Base-by-base conservation (phyloP, 1,140 invertebrate species). In the Magallana gigas region DNA sequence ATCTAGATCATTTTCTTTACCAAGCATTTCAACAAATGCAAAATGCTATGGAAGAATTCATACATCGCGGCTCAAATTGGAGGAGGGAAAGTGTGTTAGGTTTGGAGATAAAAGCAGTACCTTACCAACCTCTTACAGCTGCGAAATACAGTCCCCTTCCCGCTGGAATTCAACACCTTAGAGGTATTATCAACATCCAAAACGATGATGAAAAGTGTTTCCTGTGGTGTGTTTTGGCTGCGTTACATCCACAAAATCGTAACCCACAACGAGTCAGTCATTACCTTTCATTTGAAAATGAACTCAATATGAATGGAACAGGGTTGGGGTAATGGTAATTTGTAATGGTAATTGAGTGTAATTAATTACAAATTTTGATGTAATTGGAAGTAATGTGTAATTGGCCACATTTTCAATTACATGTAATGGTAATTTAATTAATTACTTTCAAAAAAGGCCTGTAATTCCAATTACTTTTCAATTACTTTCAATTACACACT, bases 171-270 rank as follows among this genome's bases (percentile, higher is more conserved):
- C 80, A 82, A 16, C 80, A 82, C 36, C 14, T 56, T 8, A 82
- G n/a, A 57, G 80, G 57, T 0, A 84, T 60, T 23, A 16, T 84
- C 11, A 60, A 60, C 58, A 62, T 84, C 14, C 57, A 36, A 29
- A 84, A 84, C 57, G n/a, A 68, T 18, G 87, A 88, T n/a, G 8
- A 71, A 16, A 88, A 88, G 62, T 88, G 87, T 18, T 88, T 88
- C 29, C 16, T 85, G 29, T 88, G 87, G 87, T 64, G 57, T 88
- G 48, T 88, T 80, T 82, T 88, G n/a, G 87, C 87, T 23, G 87
- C 84, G 29, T 14, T 88, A 62, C 84, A 88, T 85, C 87, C 87
- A 58, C 56, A 12, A 4, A n/a, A 85, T 14, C n/a, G n/a, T n/a
- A n/a, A 88, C 59, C 23, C 58, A 64, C 8, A 88, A 7, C 1